phyloP scores from a whole-genome alignment of 2,113 vertebrate genomes.

The Phaetusa simplex region DNA sequence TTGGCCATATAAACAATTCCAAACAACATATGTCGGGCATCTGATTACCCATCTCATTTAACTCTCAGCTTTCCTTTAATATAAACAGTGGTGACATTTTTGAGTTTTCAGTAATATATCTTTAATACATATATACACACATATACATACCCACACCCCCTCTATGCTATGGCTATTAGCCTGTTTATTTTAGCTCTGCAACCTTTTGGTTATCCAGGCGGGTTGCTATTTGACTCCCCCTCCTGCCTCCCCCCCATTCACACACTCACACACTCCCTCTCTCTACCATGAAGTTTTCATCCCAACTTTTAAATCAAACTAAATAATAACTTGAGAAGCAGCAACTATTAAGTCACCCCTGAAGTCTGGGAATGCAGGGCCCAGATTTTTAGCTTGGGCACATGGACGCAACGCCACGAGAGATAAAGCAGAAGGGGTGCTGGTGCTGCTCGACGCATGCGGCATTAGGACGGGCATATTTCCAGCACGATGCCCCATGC shows the following conservation, averaged over 20 bases:
- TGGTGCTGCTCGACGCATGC: rapidly evolving
- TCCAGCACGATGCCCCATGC: not conserved
- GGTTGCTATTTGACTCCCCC: not conserved
- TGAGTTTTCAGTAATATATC: conserved; percentile 31
- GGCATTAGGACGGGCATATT: not conserved
- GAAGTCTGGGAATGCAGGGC: not conserved
- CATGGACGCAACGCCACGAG: rapidly evolving
- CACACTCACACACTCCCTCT: not conserved
- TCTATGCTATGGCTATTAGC: not conserved
- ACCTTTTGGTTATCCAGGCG: not conserved
- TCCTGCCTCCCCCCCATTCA: not conserved
- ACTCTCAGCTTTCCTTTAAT: conserved; percentile 73
- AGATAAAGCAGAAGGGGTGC: not conserved
- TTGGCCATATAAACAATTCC: conserved; percentile 76
- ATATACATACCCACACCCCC: not conserved
- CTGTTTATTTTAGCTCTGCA: not conserved
- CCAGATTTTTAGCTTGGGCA: not conserved
- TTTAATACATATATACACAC: not conserved
- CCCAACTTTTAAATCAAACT: not conserved
- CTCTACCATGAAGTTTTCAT: not conserved
- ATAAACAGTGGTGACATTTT: conserved; percentile 67
- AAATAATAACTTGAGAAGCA: not conserved
- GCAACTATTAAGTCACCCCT: not conserved
- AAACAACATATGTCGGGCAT: conserved; percentile 79
- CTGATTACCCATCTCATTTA: conserved; percentile 77